phyloP scores from a whole-genome alignment of 1,140 invertebrate genomes.

The Mycetomoellerius zeteki region DNA sequence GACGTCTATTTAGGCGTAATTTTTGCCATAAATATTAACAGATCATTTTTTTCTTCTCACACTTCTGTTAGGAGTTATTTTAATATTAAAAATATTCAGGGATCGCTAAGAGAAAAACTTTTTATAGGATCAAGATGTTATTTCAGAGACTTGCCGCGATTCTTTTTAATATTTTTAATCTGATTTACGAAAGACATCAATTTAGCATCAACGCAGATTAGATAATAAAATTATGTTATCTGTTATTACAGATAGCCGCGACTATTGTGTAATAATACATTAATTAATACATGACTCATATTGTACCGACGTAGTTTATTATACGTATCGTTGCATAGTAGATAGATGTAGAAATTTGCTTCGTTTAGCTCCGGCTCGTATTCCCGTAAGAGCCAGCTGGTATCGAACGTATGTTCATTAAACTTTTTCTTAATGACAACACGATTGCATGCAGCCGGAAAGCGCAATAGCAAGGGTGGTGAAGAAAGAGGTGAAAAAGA shows the following conservation, averaged over 20 bases:
- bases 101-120: neutral
- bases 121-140: neutral
- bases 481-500: constrained; percentile 86
- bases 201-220: constrained; percentile 58
- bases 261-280: neutral
- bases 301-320: constrained; percentile 8
- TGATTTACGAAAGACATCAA: constrained; percentile 39
- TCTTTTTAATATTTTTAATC: constrained; percentile 31
- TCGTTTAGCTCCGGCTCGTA: neutral
- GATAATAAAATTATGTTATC: constrained; percentile 68
- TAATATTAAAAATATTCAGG: neutral
- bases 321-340: neutral
- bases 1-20: neutral
- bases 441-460: constrained; percentile 84
- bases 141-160: neutral
- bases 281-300: constrained; percentile 26
- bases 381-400: constrained; percentile 1
- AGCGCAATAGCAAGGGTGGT: constrained; percentile 84
- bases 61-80: neutral
- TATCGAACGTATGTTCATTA: neutral
- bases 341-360: constrained; percentile 1
- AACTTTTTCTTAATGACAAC: constrained; percentile 56
- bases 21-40: neutral
- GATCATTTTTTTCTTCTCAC: neutral
- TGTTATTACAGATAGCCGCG: constrained; percentile 10